Conservation (phyloP, 2,888 invertebrate genomes). For the Nemurella pictetii region DNA sequence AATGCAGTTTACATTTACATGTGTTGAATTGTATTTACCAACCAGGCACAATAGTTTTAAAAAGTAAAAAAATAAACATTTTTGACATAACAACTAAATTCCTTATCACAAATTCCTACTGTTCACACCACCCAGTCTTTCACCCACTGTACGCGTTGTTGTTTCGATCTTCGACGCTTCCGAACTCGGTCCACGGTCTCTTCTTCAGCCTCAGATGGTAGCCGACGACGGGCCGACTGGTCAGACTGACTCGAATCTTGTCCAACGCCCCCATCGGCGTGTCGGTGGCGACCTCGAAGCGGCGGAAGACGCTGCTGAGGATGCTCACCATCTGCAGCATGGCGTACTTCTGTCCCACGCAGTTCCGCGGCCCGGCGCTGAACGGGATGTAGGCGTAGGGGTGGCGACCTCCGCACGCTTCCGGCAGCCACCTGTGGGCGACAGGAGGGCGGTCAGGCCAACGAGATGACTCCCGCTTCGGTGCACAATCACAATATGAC, state of each 20-base stretch:
- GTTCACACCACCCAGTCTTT: neutral
- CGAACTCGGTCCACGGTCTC: neutral
- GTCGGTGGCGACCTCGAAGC: neutral
- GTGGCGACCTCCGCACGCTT: neutral
- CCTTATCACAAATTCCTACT: neutral
- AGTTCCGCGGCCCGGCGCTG: conserved; percentile 1
- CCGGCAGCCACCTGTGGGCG: neutral
- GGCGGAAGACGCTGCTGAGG: neutral
- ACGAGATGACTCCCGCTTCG: neutral
- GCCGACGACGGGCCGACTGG: neutral
- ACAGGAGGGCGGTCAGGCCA: no score
- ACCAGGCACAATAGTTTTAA: no score
- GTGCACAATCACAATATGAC: neutral
- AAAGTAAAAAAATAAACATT: no score
- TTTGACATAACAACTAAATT: no score
- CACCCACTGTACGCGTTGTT: neutral
- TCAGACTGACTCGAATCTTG: neutral
- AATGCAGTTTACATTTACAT: no score
- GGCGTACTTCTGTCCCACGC: conserved; percentile 16
- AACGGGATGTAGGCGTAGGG: conserved; percentile 12
- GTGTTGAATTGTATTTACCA: no score
- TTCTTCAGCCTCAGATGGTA: neutral
- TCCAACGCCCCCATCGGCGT: neutral
- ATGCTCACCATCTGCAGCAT: conserved; percentile 7
- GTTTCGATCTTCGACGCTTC: neutral